Conservation (phyloP, 2,797 vertebrate species). For the Arrhamphus sclerolepis region DNA sequence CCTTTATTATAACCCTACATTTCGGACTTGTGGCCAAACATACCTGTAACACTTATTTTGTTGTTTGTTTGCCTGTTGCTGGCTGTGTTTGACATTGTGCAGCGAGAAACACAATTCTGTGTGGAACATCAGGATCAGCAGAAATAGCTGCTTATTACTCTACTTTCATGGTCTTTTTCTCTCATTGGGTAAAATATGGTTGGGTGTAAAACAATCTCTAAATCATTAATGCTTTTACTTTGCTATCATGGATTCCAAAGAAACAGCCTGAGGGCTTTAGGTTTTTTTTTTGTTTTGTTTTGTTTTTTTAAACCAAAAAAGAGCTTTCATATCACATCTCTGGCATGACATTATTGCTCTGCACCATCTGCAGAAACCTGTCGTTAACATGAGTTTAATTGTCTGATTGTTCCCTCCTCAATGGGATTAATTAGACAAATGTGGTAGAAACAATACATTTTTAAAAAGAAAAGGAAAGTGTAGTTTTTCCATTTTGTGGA, state of each 20-base stretch:
- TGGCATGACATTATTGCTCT: slow-evolving; percentile 7
- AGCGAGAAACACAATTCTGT: no score
- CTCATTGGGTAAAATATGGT: no score
- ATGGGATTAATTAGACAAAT: slow-evolving; percentile 41
- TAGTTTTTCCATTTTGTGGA: background rate
- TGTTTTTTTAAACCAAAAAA: slow-evolving; percentile 2
- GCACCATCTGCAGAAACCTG: slow-evolving; percentile 35
- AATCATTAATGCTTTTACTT: background rate
- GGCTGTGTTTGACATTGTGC: no score
- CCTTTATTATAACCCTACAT: no score
- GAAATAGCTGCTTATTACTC: background rate
- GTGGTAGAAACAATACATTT: background rate
- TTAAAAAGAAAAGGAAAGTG: background rate
- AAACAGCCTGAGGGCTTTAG: no score
- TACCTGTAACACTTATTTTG: no score
- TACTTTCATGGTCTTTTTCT: background rate
- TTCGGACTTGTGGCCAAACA: no score
- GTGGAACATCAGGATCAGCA: no score
- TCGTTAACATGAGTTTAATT: slow-evolving; percentile 28
- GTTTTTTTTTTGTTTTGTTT: no score
- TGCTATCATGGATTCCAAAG: no score
- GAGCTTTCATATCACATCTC: slow-evolving; percentile 28
- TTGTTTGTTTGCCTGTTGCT: no score
- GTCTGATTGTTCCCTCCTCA: slow-evolving; percentile 38
- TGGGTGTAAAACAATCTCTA: background rate